These are phyloP conservation scores for Congeria kusceri DNA, from an alignment of 2,888 invertebrate species.

Conservation along the genomic window DNA sequence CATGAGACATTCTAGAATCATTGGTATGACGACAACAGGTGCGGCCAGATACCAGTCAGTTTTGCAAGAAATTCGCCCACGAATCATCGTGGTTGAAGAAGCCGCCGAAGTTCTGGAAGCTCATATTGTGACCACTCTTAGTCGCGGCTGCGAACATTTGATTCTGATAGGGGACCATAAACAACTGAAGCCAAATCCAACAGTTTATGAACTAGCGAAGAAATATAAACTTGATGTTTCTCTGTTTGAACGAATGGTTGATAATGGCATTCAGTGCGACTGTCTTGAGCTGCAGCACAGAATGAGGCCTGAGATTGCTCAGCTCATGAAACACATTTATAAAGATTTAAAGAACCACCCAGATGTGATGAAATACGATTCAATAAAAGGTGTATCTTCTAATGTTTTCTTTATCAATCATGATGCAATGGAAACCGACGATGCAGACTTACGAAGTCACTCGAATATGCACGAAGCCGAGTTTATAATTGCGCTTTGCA, in stretches of 20 bases:
- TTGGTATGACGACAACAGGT: constrained; percentile 84
- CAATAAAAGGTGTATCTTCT: constrained; percentile 72
- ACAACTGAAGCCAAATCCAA: constrained; percentile 91
- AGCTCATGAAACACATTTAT: constrained; percentile 76
- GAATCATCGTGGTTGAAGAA: constrained; percentile 90
- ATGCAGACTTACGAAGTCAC: constrained; percentile 76
- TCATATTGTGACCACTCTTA: constrained; percentile 92
- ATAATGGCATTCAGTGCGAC: constrained; percentile 88
- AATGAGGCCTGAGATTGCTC: constrained; percentile 83
- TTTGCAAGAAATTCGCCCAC: constrained; percentile 82
- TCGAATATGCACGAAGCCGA: constrained; percentile 78
- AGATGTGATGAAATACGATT: constrained; percentile 67
- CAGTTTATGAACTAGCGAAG: constrained; percentile 89
- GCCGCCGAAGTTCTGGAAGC: constrained; percentile 95
- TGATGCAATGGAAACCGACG: constrained; percentile 67
- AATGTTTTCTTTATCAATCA: constrained; percentile 81
- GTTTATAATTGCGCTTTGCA: constrained; percentile 74
- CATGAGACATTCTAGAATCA: constrained; percentile 75
- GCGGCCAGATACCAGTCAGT: constrained; percentile 81
- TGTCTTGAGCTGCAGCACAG: constrained; percentile 88
- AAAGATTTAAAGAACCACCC: constrained; percentile 69
- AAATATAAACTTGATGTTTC: constrained; percentile 91
- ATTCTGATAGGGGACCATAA: constrained; percentile 94
- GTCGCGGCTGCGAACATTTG: constrained; percentile 91
- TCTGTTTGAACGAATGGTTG: constrained; percentile 92